Conservation (phyloP, 2,113 vertebrate genomes). For the Ochotona princeps region DNA sequence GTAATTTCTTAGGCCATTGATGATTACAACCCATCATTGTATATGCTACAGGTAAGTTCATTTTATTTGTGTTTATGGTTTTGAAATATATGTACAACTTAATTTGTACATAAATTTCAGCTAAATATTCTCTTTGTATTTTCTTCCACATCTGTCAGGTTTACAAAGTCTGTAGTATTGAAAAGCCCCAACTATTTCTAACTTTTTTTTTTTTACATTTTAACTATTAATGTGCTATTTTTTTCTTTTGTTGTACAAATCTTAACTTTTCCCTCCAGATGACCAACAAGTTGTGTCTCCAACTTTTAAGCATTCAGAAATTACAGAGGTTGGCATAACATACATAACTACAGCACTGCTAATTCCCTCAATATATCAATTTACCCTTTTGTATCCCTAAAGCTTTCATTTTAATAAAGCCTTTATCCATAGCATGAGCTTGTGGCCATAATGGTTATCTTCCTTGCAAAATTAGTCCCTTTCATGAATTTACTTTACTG, state of each 20-base stretch:
- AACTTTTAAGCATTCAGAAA: conserved; percentile 1
- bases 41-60: background rate
- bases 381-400: background rate
- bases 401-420: conserved; percentile 48
- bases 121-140: background rate
- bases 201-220: background rate
- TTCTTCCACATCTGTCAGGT: background rate
- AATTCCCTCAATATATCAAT: background rate
- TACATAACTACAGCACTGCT: background rate
- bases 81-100: background rate
- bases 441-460: background rate
- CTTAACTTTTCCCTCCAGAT: background rate
- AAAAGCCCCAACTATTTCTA: background rate
- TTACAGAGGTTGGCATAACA: background rate
- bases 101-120: background rate
- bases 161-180: background rate
- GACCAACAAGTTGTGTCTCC: background rate
- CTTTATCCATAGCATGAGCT: background rate
- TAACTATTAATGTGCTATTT: background rate
- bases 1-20: background rate
- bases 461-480: background rate
- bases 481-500: background rate
- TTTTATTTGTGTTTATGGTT: conserved; percentile 17
- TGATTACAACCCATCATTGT: background rate
- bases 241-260: background rate